These are phyloP conservation scores for Danaus plexippus DNA, from an alignment of 1,140 invertebrate genomes.

Conservation along the genomic window DNA sequence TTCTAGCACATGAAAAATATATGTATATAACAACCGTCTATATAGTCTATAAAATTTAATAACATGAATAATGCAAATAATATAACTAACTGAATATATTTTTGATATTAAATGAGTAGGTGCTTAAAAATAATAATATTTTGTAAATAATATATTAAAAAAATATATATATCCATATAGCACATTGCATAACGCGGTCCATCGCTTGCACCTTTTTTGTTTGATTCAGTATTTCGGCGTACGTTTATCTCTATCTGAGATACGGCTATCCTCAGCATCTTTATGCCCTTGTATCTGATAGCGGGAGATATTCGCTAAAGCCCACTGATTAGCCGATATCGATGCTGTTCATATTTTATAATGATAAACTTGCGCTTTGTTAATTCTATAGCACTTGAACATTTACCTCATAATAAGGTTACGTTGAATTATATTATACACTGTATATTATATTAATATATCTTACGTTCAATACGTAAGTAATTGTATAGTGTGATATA, in stretches of 20 bases:
- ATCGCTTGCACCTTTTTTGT: constrained; percentile 54
- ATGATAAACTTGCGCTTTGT: constrained; percentile 35
- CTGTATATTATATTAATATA: no score
- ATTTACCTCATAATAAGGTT: no score
- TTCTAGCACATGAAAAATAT: no score
- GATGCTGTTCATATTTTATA: constrained; percentile 41
- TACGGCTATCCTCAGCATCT: constrained; percentile 57
- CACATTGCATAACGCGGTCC: constrained; percentile 30
- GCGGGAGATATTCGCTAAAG: constrained; percentile 48
- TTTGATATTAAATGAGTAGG: not conserved
- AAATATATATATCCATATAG: constrained; percentile 1
- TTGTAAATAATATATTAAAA: not conserved
- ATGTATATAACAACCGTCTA: no score
- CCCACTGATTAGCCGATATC: constrained; percentile 56
- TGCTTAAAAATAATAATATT: constrained; percentile 11
- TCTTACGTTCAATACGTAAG: no score
- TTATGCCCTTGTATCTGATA: constrained; percentile 58
- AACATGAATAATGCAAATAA: no score
- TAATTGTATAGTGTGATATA: no score
- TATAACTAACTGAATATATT: no score
- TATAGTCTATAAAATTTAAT: no score
- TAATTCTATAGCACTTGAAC: constrained; percentile 13
- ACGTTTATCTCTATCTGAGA: constrained; percentile 65
- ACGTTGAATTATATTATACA: no score
- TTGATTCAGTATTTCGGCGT: constrained; percentile 60